Evolutionary conservation across 1,140 invertebrate genomes (phyloP).

Genomic region (Catajapyx aquilonaris): DNA sequence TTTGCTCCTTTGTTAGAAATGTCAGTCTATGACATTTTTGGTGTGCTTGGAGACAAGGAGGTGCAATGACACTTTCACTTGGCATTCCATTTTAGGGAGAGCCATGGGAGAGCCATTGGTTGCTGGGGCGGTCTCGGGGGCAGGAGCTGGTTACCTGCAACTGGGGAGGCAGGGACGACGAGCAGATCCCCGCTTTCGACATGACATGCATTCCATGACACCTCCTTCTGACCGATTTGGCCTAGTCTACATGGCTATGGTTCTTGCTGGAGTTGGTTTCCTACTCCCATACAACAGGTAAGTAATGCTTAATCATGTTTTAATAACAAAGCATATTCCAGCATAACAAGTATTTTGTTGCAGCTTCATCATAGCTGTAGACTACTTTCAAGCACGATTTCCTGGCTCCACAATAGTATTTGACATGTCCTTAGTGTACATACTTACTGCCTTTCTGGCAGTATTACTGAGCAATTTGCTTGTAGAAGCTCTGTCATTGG

Average conservation of each 20-base stretch:
- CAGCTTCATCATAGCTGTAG: conserved; percentile 75
- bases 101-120: not conserved
- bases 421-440: conserved; percentile 79
- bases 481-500: conserved; percentile 58
- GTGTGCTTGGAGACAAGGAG: too few relatives aligned
- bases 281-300: conserved; percentile 78
- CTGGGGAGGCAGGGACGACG: not conserved
- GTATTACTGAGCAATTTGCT: conserved; percentile 69
- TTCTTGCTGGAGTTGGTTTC: conserved; percentile 72
- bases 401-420: conserved; percentile 66
- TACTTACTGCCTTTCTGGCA: conserved; percentile 62
- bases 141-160: not conserved
- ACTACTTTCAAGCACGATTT: conserved; percentile 67
- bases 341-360: conserved; percentile 20
- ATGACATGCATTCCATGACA: conserved; percentile 10
- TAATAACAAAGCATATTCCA: too few relatives aligned
- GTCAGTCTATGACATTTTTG: too few relatives aligned
- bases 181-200: not conserved
- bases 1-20: too few relatives aligned
- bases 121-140: not conserved
- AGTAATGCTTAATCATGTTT: conserved; percentile 4
- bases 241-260: conserved; percentile 53
- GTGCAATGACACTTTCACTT: too few relatives aligned
- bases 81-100: too few relatives aligned
- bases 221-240: conserved; percentile 54